These are phyloP conservation scores for Mionectes macconnelli DNA, from an alignment of 2,113 vertebrate species.

Conservation along the genomic window DNA sequence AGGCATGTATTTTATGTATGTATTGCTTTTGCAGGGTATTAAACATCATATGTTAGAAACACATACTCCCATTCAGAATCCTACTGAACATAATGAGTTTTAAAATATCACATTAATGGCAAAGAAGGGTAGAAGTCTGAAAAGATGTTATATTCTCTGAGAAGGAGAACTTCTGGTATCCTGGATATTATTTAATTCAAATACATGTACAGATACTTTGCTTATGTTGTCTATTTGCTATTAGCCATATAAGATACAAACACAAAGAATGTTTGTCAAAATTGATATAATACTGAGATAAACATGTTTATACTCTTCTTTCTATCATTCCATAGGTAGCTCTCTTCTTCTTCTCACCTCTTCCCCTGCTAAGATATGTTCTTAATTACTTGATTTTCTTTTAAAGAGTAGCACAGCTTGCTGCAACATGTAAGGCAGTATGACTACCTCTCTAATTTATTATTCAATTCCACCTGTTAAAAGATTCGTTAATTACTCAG, in stretches of 20 bases:
- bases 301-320: not conserved
- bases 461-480: not conserved
- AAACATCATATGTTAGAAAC: not conserved
- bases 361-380: not conserved
- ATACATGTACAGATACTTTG: not conserved
- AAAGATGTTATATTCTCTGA: not conserved
- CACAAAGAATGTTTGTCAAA: not conserved
- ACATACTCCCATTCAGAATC: not conserved
- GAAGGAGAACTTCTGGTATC: not conserved
- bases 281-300: not conserved
- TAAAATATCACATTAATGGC: not conserved
- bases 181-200: not conserved
- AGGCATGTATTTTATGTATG: not conserved
- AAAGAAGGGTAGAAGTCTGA: not conserved
- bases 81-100: not conserved
- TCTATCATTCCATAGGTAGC: not conserved
- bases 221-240: not conserved
- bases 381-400: not conserved
- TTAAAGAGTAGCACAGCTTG: not conserved
- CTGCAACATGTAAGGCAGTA: not conserved
- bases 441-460: not conserved
- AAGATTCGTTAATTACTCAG: not conserved
- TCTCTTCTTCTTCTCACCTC: not conserved
- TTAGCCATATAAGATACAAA: not conserved
- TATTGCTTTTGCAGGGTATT: not conserved